Evolutionary conservation across 1,140 invertebrate genomes (phyloP).

Genomic region (Belonocnema kinseyi): DNA sequence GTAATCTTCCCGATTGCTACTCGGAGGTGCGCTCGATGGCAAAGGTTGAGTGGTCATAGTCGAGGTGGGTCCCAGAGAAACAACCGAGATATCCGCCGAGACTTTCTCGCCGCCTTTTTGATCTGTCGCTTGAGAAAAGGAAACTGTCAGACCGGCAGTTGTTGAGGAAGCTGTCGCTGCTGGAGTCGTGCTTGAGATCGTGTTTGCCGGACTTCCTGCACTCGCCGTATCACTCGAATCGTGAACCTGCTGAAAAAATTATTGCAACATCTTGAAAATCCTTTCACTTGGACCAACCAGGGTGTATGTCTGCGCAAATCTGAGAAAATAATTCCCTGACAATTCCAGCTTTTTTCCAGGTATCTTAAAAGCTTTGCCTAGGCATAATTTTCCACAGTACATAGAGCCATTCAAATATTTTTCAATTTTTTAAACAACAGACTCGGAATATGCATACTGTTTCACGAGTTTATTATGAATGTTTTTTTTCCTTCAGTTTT

Average conservation of each 20-base stretch:
- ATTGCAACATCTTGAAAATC: not conserved
- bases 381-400: too few species aligned
- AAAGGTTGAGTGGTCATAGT: conserved; percentile 67
- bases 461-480: too few species aligned
- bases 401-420: too few species aligned
- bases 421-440: too few species aligned
- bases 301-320: too few species aligned
- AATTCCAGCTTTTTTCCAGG: too few species aligned
- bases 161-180: conserved; percentile 51
- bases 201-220: conserved; percentile 79
- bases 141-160: conserved; percentile 50
- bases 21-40: conserved; percentile 54
- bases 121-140: conserved; percentile 62
- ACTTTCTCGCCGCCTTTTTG: conserved; percentile 64
- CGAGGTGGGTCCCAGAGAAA: conserved; percentile 69
- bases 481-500: too few species aligned
- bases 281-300: not conserved
- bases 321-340: too few species aligned
- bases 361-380: too few species aligned
- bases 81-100: conserved; percentile 67
- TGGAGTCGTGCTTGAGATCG: conserved; percentile 64
- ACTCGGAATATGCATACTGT: too few species aligned
- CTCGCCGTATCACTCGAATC: conserved; percentile 82
- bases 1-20: conserved; percentile 82
- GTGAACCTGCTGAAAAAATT: conserved; percentile 61